Evolutionary conservation across 30 jellyfish, hydroid and myxozoan species (phyloP), one percentile per base, ranked within the genome.

Genomic region (Cassiopea xamachana): DNA sequence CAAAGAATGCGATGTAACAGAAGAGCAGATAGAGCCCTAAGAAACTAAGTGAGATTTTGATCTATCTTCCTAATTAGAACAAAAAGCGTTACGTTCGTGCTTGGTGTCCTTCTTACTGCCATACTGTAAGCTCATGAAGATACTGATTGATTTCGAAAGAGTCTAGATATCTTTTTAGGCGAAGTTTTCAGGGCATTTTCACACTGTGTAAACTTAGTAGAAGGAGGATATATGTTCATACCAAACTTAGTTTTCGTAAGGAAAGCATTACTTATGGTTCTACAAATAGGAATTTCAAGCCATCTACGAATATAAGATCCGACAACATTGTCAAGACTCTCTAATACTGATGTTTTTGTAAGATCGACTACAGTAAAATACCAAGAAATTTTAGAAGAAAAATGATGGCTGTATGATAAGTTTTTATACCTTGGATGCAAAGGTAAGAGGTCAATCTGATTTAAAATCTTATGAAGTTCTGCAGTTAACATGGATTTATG

Each of bases 231-330:
- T 2, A 80, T 14, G 60, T 80, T 59, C 10, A 80, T 1, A 9
- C 89, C 89, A 46, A 80, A 80, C 62, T 80, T 80, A 6, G 77
- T 80, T 64, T 45, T 80, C 0, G 89, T 17, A 55, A 80, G 89
- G 70, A 80, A 50, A 59, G 58, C 58, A 50, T 60, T 60, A 59
- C 80, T 80, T 12, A 60, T 58, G 19, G 89, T 80, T 15, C 60
- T 80, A 80, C 62, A 15, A 1, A 80, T 55, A 7, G 79, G 89
- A 15, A 55, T 5, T 50, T 80, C 89, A 27, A 80, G 89, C 89
- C 89, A 80, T 16, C 39, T 16, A 60, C 79, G 80, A 17, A 80
- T 60, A 45, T 50, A 80, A 7, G n/a, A 15, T 7, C 80, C 55
- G n/a, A 55, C 89, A 15, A n/a, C 15, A 80, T 80, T 50, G 58